phyloP scores from a whole-genome alignment of 2,888 invertebrate species.

The Ceratothoa steindachneri region DNA sequence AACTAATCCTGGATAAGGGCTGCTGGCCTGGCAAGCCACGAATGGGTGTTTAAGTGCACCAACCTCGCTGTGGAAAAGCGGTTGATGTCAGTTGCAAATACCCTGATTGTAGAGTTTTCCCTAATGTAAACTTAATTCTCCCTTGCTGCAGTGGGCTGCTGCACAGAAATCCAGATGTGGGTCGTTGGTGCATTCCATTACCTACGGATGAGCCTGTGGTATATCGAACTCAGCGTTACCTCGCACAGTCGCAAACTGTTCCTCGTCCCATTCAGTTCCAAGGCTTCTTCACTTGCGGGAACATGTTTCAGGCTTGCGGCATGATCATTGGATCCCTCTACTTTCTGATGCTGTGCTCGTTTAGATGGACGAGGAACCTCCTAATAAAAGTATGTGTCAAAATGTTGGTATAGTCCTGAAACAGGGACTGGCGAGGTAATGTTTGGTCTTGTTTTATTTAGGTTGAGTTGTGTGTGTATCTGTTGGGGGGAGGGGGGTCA shows the following conservation, averaged over 20 bases:
- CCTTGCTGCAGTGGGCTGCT: conserved; percentile 27
- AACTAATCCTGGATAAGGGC: too few relatives aligned
- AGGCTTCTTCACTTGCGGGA: conserved; percentile 20
- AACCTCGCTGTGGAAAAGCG: too few relatives aligned
- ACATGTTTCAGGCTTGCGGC: conserved; percentile 24
- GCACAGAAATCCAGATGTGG: conserved; percentile 33
- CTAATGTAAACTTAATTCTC: too few relatives aligned
- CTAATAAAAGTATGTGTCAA: conserved; percentile 37
- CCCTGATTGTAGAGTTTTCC: too few relatives aligned
- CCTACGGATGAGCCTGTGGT: conserved; percentile 42
- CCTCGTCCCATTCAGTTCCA: conserved; percentile 39
- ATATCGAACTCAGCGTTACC: conserved; percentile 40
- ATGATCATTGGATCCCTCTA: conserved; percentile 30
- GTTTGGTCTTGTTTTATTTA: too few relatives aligned
- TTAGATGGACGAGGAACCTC: conserved; percentile 37
- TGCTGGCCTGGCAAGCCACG: too few relatives aligned
- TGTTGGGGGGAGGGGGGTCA: too few relatives aligned
- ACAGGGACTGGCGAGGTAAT: too few relatives aligned
- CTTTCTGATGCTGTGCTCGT: conserved; percentile 26
- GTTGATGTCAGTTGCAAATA: too few relatives aligned
- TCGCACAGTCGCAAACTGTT: conserved; percentile 18
- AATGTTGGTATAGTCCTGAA: too few relatives aligned
- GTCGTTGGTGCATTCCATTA: conserved; percentile 33
- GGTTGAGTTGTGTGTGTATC: too few relatives aligned
- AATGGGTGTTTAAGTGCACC: too few relatives aligned